Evolutionary conservation across 2,888 invertebrate genomes (phyloP), one percentile per base, ranked within the genome.

Genomic region (Microplitis deprimator): DNA sequence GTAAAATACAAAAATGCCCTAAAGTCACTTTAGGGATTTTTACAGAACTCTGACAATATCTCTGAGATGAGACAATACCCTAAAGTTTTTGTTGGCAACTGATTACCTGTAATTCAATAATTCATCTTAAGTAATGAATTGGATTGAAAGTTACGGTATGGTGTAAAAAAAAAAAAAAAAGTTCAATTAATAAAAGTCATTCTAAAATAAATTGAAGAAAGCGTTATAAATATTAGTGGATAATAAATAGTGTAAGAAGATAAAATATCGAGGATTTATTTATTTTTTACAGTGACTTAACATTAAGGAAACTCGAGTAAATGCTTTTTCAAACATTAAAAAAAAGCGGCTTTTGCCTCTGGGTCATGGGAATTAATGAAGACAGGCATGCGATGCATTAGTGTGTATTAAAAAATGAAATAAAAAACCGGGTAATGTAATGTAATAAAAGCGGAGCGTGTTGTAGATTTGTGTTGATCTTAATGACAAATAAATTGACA

Each of bases 311-410:
- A 70, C 7, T 6, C 39, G 7, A 60, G 60, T 41, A 62, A 41
- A 16, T 20, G 7, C 6, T 65, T 73, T 29, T 67, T 50, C 40
- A 41, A 73, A 65, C 59, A 65, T 73, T 17, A 50, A 41, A 40
- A 61, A 8, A 13, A 29, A 29, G 29, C 29, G n/a, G n/a, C 8
- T 6, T 20, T 67, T 13, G 29, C 38, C 68, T 68, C 29, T 67
- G 76, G 77, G 77, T 77, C 77, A 77, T 62, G 73, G 41, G 85
- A 86, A 85, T 87, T 89, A 89, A 89, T 89, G 89, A 88, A 87
- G 83, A 83, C 84, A 85, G 85, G 85, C 89, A 89, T 85, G 89
- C 89, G 81, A 89, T 84, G 85, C 87, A 86, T 88, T 87, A 85
- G 79, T 82, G 81, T 74, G 81, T 86, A 87, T 87, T 87, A 87